A percentile compares a stretch with the other conserved stretches of the same genome.
Evolutionary conservation across 2,888 invertebrate species (phyloP).

Genomic region (Dione vanillae): DNA sequence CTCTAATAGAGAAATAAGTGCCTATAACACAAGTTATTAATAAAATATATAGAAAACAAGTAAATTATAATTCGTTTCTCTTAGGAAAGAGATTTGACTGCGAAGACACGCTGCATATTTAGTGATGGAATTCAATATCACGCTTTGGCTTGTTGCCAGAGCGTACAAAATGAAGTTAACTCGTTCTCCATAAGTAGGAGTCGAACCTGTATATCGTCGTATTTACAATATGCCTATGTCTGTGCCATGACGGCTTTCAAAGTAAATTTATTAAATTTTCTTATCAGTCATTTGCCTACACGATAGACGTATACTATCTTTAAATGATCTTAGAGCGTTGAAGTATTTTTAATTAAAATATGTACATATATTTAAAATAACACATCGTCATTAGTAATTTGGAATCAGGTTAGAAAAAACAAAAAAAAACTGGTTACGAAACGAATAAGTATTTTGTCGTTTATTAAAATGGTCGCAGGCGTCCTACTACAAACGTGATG

Average conservation of each 20-base stretch:
- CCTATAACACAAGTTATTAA: no score
- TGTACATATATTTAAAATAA: constrained; percentile 18
- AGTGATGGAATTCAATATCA: neutral
- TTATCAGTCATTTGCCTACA: constrained; percentile 10
- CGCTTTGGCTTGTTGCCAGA: neutral
- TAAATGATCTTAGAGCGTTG: constrained; percentile 5
- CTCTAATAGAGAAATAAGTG: no score
- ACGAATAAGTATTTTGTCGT: neutral
- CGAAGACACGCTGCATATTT: no score
- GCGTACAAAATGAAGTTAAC: neutral
- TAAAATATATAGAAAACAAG: no score
- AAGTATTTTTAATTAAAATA: constrained; percentile 13
- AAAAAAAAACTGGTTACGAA: neutral
- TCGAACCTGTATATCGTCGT: neutral
- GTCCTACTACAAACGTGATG: no score
- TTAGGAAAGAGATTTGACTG: no score
- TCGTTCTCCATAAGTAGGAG: neutral
- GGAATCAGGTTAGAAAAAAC: constrained; percentile 6
- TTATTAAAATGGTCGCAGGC: no score
- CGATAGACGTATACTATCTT: constrained; percentile 1
- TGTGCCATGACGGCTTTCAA: neutral
- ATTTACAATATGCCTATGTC: no score
- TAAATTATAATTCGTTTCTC: no score
- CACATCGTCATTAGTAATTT: constrained; percentile 3
- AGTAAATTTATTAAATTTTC: neutral